Conservation (phyloP, 2,797 vertebrate species). For the Petrocephalus schoutedeni region DNA sequence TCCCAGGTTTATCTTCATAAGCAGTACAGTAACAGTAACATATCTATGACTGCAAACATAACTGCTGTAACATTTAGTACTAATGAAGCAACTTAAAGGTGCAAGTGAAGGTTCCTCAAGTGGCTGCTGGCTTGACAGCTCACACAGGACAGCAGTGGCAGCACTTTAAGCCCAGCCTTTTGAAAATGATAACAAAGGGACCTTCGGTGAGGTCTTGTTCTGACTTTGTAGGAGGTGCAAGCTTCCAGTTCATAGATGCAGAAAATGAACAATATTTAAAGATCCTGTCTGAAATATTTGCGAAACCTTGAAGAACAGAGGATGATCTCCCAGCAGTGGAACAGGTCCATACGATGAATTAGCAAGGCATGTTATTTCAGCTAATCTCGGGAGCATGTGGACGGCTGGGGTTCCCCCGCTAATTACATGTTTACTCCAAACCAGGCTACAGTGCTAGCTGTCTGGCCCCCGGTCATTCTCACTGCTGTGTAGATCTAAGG, state of each 20-base stretch:
- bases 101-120: not conserved
- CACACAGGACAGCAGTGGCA: not conserved
- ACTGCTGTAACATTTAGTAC: not conserved
- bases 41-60: not conserved
- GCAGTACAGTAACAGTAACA: not conserved
- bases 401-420: constrained; percentile 32
- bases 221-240: constrained; percentile 31
- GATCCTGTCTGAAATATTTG: constrained; percentile 41
- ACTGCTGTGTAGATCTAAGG: constrained; percentile 28
- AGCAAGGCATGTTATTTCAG: constrained; percentile 62
- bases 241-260: not conserved
- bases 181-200: constrained; percentile 41
- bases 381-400: constrained; percentile 51
- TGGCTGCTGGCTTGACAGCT: not conserved
- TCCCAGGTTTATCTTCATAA: not conserved
- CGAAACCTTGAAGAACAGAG: constrained; percentile 60
- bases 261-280: constrained; percentile 12
- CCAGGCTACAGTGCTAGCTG: constrained; percentile 22
- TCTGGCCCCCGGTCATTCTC: constrained; percentile 7
- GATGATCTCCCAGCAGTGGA: constrained; percentile 52
- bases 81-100: not conserved
- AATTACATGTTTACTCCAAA: constrained; percentile 40
- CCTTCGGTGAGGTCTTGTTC: constrained; percentile 57
- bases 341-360: constrained; percentile 57
- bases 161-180: constrained; percentile 10